Conservation (phyloP, 2,797 vertebrate species). For the Enteromius paludinosus region DNA sequence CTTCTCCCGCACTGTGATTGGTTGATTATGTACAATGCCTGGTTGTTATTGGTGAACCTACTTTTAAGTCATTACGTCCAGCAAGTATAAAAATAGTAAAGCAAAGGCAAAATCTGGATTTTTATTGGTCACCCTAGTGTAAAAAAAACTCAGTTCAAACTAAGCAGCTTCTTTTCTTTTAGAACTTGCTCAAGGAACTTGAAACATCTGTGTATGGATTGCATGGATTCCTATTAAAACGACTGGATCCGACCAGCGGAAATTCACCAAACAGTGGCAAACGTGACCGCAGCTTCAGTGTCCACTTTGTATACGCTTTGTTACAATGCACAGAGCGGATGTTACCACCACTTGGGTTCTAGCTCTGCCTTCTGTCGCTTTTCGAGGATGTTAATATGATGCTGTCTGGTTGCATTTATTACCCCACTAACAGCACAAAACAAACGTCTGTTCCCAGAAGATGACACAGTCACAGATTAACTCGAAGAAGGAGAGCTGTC, state of each 20-base stretch:
- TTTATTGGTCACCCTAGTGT: too few relatives aligned
- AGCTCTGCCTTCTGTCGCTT: constrained; percentile 50
- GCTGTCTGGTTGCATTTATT: constrained; percentile 56
- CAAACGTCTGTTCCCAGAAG: constrained; percentile 57
- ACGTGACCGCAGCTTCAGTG: background rate
- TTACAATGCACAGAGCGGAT: constrained; percentile 3
- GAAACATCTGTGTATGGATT: background rate
- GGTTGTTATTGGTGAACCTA: background rate
- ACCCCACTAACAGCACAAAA: constrained; percentile 55
- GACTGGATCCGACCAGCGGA: background rate
- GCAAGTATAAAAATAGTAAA: background rate
- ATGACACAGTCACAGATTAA: constrained; percentile 59
- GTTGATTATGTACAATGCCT: background rate
- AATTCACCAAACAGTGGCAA: background rate
- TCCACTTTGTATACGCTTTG: constrained; percentile 25
- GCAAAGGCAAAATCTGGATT: background rate
- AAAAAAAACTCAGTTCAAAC: too few relatives aligned
- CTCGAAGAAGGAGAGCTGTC: constrained; percentile 63
- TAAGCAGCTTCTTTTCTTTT: too few relatives aligned
- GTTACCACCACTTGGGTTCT: constrained; percentile 8
- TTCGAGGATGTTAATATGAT: constrained; percentile 55
- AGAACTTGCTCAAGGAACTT: background rate
- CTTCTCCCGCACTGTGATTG: background rate
- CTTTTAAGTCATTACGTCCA: background rate
- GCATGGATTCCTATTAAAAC: background rate